Evolutionary conservation across 1,140 invertebrate genomes (phyloP), one percentile per base, ranked within the genome.

Genomic region (Triops longicaudatus): DNA sequence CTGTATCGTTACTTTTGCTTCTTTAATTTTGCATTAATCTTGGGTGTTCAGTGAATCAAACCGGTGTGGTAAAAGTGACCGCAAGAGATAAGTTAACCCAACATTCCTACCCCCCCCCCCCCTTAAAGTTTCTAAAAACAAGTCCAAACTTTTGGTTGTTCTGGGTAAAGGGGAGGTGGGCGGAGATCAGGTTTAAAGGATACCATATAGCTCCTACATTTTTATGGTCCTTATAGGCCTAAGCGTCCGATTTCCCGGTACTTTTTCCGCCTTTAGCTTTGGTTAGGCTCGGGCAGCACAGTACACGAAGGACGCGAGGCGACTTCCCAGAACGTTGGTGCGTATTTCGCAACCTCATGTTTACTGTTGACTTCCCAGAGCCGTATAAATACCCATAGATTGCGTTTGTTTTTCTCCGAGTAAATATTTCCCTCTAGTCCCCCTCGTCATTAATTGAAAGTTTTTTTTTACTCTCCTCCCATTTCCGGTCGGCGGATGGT

Each of bases 221-320:
- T 63, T 63, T 63, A 63, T 63, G 50, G 50, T 63, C 50, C 50
- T 63, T 37, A 7, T 63, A 63, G 50, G 50, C 50, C 50, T 63
- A 63, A 63, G 50, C 50, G 50, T 63, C 22, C n/a, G 50, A 63
- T 63, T 63, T 63, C 50, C 50, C 50, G 50, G 50, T 63, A 63
- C 50, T 63, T 22, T 63, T 63, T 63, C 50, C 50, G 50, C 31
- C 31, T 63, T 0, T n/a, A 63, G 17, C 50, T 22, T 17, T 63
- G 50, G 50, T 63, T 22, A 22, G 14, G 22, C 6, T 14, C 6
- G 22, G 10, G 50, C 50, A 63, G 17, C 6, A 63, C 50, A 63
- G 22, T n/a, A 5, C 50, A 17, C 50, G 50, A 17, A 22, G 14
- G 22, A 17, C 14, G 22, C 10, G 14, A 17, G 14, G 22, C 6